Percentiles rank a stretch among this genome's conserved stretches.
phyloP scores from a whole-genome alignment of 2,797 vertebrate genomes.

The Cichlasoma orientale region DNA sequence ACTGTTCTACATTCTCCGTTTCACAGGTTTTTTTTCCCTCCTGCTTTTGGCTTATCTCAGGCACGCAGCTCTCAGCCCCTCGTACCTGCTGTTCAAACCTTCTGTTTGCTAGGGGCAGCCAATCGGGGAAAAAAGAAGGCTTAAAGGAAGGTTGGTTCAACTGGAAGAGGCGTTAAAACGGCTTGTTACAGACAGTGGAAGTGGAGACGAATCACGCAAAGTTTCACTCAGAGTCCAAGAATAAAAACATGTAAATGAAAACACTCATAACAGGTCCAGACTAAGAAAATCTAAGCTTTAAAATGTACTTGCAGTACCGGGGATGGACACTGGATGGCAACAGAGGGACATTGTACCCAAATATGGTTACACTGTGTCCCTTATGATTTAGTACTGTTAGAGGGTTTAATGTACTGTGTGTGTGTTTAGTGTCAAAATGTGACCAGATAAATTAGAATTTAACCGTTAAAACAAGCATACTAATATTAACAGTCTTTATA shows the following conservation, averaged over 20 bases:
- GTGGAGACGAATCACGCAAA: neutral
- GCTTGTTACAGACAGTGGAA: neutral
- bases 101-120: neutral
- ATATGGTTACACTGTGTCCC: neutral
- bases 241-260: neutral
- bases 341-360: constrained; percentile 19
- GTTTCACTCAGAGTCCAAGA: neutral
- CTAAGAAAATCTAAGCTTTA: neutral
- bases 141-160: neutral
- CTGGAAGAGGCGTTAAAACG: neutral
- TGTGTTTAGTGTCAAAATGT: too few relatives aligned
- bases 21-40: neutral
- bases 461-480: too few relatives aligned
- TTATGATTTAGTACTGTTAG: neutral
- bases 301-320: constrained; percentile 39
- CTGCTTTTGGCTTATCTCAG: neutral
- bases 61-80: neutral
- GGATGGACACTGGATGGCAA: constrained; percentile 50
- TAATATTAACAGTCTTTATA: neutral
- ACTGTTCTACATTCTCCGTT: too few relatives aligned
- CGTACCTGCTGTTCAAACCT: neutral
- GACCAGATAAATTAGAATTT: too few relatives aligned
- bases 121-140: neutral
- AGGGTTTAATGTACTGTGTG: too few relatives aligned
- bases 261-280: too few relatives aligned